Evolutionary conservation across 1,140 invertebrate genomes (phyloP).

Genomic region (Apolygus lucorum): DNA sequence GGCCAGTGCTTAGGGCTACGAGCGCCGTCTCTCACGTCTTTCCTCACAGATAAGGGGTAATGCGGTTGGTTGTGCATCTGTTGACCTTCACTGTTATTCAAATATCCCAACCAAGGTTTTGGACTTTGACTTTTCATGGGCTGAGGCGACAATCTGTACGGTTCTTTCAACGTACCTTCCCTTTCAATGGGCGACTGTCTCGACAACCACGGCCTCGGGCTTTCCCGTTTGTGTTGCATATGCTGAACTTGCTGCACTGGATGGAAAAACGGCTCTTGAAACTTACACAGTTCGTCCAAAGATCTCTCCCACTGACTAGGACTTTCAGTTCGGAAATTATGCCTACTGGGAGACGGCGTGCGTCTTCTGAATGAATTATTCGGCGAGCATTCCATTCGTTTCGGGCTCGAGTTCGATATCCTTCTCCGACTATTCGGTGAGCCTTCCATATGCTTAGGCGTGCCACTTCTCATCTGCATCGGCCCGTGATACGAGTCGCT

Average conservation of each 20-base stretch:
- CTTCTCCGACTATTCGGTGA: background rate
- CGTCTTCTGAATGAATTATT: constrained; percentile 5
- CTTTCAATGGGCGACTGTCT: background rate
- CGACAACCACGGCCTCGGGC: constrained; percentile 4
- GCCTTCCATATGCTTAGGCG: constrained; percentile 4
- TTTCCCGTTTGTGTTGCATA: constrained; percentile 5
- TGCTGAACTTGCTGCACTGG: background rate
- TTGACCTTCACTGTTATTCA: background rate
- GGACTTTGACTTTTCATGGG: constrained; percentile 2
- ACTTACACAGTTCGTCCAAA: background rate
- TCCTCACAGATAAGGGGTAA: background rate
- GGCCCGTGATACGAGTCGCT: constrained; percentile 16
- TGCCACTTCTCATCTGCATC: background rate
- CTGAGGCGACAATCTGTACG: background rate
- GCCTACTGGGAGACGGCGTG: constrained; percentile 13
- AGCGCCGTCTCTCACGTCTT: background rate
- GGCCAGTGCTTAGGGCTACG: background rate
- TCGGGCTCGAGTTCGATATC: background rate
- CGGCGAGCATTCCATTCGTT: background rate
- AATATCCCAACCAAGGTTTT: background rate
- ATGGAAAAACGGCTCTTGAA: background rate
- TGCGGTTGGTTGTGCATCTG: background rate
- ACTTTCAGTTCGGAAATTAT: background rate
- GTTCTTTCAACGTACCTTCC: background rate
- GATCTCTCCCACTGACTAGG: constrained; percentile 1